A percentile compares a stretch with the other conserved stretches of the same genome.
These are phyloP conservation scores for Cathartes aura DNA, from an alignment of 2,113 vertebrate genomes.

Conservation along the genomic window DNA sequence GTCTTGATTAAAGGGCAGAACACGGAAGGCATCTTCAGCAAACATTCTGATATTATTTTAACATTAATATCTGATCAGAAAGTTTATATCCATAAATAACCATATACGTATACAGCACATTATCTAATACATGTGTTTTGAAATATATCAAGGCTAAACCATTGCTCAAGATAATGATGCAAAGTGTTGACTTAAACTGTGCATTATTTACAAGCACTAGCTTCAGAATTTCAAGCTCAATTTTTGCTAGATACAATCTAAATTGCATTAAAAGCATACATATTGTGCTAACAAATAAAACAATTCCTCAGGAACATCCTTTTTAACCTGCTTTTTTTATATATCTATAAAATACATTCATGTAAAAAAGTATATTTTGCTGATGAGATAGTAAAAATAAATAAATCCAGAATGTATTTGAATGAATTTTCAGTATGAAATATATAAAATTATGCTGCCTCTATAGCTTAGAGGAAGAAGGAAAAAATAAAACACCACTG, in stretches of 20 bases:
- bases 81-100: conserved; percentile 59
- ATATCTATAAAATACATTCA: not conserved
- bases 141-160: conserved; percentile 49
- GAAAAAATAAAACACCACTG: not conserved
- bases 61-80: conserved; percentile 60
- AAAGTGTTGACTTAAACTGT: conserved; percentile 29
- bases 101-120: conserved; percentile 4
- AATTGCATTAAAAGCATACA: conserved; percentile 55
- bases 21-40: conserved; percentile 10
- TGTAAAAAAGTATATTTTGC: conserved; percentile 16
- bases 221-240: conserved; percentile 5
- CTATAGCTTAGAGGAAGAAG: conserved; percentile 5
- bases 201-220: conserved; percentile 53
- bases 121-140: conserved; percentile 30
- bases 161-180: conserved; percentile 52
- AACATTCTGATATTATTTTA: conserved; percentile 30
- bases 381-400: conserved; percentile 64
- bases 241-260: not conserved
- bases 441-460: conserved; percentile 39
- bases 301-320: conserved; percentile 1
- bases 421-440: conserved; percentile 54
- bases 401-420: conserved; percentile 27
- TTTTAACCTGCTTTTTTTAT: conserved; percentile 39
- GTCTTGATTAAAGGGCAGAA: conserved; percentile 43
- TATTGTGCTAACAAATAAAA: conserved; percentile 42